phyloP scores from a whole-genome alignment of 1,140 invertebrate species.

The Habropoda laboriosa region DNA sequence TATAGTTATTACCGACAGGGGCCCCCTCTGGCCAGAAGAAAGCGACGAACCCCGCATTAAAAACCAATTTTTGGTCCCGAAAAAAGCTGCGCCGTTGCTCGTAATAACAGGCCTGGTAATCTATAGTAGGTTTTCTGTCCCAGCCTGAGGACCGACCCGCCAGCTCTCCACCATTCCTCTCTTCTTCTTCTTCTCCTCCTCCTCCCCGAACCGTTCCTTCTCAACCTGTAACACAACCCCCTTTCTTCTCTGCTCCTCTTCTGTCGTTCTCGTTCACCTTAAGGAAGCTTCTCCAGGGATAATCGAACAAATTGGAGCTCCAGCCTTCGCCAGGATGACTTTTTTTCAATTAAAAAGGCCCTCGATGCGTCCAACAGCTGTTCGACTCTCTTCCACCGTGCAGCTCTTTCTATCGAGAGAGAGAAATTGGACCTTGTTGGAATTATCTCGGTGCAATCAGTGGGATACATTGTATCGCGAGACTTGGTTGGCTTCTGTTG shows the following conservation, averaged over 20 bases:
- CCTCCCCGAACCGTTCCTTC: no score
- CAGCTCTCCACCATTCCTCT: constrained; percentile 37
- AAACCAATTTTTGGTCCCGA: constrained; percentile 81
- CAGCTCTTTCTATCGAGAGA: constrained; percentile 11
- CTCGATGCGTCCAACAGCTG: constrained; percentile 71
- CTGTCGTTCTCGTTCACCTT: constrained; percentile 14
- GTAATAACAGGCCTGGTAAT: constrained; percentile 81
- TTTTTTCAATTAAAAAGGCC: constrained; percentile 79
- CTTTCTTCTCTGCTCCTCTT: neutral
- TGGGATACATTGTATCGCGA: neutral
- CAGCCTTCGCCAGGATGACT: constrained; percentile 56
- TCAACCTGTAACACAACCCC: neutral
- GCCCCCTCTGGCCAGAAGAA: constrained; percentile 74
- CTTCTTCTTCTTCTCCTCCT: neutral
- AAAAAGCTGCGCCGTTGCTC: constrained; percentile 77
- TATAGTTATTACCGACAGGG: constrained; percentile 78
- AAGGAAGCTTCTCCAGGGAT: constrained; percentile 62
- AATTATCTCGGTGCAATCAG: neutral
- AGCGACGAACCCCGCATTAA: constrained; percentile 80
- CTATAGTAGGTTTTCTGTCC: constrained; percentile 81
- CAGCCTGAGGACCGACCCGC: constrained; percentile 66
- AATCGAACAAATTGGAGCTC: constrained; percentile 77
- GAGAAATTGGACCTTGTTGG: constrained; percentile 13
- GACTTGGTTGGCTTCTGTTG: neutral
- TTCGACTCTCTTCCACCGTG: constrained; percentile 64